Conservation (phyloP, 1,140 invertebrate species). For the Drosophila nigrodunni region DNA sequence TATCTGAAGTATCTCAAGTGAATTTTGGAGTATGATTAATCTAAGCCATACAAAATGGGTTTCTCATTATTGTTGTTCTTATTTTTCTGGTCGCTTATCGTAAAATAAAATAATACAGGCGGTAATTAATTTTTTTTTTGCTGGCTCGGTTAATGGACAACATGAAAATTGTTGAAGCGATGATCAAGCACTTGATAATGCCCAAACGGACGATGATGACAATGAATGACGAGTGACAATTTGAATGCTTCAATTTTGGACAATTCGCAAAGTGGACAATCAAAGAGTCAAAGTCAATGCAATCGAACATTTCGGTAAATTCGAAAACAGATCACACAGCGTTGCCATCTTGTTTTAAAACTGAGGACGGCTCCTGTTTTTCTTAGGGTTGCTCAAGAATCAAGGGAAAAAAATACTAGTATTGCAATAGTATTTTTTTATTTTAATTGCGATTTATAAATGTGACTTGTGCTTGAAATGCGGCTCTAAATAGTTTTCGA, state of each 20-base stretch:
- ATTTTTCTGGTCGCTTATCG: constrained; percentile 50
- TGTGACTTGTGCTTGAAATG: constrained; percentile 29
- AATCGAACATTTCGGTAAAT: too few relatives aligned
- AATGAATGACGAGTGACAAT: constrained; percentile 29
- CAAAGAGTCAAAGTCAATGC: too few relatives aligned
- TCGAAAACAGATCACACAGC: too few relatives aligned
- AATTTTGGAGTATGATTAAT: constrained; percentile 51
- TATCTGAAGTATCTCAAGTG: constrained; percentile 33
- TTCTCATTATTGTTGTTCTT: constrained; percentile 6
- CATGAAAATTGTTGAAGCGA: constrained; percentile 60
- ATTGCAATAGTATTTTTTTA: too few relatives aligned
- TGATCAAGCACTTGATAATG: constrained; percentile 74
- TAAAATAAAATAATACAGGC: constrained; percentile 9
- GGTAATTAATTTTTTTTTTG: constrained; percentile 69
- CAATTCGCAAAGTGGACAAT: too few relatives aligned
- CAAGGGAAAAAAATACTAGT: too few relatives aligned
- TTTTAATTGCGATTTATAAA: background rate
- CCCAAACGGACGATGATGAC: constrained; percentile 6
- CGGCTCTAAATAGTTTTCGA: constrained; percentile 39
- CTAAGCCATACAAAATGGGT: constrained; percentile 15
- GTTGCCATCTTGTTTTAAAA: too few relatives aligned
- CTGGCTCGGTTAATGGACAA: constrained; percentile 25
- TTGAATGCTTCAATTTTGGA: too few relatives aligned
- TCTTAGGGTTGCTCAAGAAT: too few relatives aligned
- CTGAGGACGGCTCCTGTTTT: too few relatives aligned